These are phyloP conservation scores for Oncorhynchus tshawytscha DNA, from an alignment of 2,113 vertebrate genomes.

Conservation along the genomic window DNA sequence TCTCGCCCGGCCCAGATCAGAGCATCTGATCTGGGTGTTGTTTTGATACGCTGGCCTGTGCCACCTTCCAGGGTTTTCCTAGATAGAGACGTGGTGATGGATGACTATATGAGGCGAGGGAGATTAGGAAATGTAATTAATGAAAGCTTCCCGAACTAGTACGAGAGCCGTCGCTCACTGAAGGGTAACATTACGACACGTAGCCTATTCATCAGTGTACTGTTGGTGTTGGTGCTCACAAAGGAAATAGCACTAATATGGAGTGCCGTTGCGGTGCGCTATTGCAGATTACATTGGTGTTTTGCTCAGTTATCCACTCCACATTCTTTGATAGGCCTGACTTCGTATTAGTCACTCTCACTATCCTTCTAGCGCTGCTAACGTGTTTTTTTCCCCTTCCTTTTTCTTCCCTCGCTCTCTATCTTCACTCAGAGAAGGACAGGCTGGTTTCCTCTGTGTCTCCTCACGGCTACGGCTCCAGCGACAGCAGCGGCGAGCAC, in stretches of 20 bases:
- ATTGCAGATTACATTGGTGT: background rate
- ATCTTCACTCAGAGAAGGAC: slow-evolving; percentile 38
- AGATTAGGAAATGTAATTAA: background rate
- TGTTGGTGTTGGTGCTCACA: background rate
- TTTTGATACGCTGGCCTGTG: background rate
- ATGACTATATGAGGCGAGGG: background rate
- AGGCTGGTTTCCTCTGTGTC: slow-evolving; percentile 32
- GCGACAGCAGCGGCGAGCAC: slow-evolving; percentile 34
- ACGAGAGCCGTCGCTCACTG: background rate
- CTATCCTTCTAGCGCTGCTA: background rate
- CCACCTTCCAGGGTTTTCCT: background rate
- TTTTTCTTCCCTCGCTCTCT: background rate
- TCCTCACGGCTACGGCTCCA: slow-evolving; percentile 50
- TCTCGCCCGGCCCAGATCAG: background rate
- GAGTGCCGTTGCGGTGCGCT: background rate
- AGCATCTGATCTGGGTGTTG: background rate
- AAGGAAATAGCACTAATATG: background rate
- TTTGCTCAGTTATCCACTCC: no score
- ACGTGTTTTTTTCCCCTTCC: background rate
- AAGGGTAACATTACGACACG: background rate
- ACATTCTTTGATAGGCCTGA: background rate
- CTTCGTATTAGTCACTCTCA: background rate
- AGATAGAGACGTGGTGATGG: background rate
- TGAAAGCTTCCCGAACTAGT: background rate
- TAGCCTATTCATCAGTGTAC: background rate